These are phyloP conservation scores for Zaprionus lineosus DNA, from an alignment of 2,888 invertebrate species.

Conservation along the genomic window DNA sequence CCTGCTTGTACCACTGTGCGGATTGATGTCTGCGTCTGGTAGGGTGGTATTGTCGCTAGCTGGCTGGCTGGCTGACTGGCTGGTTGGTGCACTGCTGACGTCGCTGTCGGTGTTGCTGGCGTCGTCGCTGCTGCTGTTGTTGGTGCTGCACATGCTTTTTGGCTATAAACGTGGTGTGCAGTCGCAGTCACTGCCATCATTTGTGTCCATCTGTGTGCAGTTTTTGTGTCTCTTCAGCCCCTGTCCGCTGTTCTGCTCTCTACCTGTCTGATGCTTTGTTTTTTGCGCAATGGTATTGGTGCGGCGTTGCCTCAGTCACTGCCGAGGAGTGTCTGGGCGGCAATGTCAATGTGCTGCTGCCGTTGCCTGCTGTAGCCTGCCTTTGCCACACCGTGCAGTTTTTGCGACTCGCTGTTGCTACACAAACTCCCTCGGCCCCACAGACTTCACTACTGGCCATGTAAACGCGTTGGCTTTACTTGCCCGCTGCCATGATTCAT, in stretches of 20 bases:
- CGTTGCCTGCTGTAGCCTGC: constrained; percentile 19
- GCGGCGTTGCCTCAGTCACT: constrained; percentile 14
- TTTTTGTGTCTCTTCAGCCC: constrained; percentile 33
- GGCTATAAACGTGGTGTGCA: constrained; percentile 59
- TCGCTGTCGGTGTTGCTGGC: constrained; percentile 13
- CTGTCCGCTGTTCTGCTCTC: constrained; percentile 28
- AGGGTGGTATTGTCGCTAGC: constrained; percentile 49
- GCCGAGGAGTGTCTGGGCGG: constrained; percentile 64
- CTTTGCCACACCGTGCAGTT: constrained; percentile 54
- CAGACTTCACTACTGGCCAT: constrained; percentile 22
- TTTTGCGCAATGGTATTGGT: constrained; percentile 45
- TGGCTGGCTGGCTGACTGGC: constrained; percentile 20
- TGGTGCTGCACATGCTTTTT: constrained; percentile 60
- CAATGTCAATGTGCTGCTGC: constrained; percentile 71
- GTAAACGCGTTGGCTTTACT: constrained; percentile 55
- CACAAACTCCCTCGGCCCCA: constrained; percentile 28
- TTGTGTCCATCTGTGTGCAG: constrained; percentile 27
- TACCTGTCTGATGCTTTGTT: constrained; percentile 71
- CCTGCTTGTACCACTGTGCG: constrained; percentile 45
- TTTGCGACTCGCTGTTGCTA: constrained; percentile 63
- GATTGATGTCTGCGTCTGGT: constrained; percentile 59
- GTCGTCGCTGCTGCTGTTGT: constrained; percentile 11
- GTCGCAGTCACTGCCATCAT: constrained; percentile 34
- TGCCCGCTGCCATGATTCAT: constrained; percentile 65
- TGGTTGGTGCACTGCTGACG: constrained; percentile 40